Evolutionary conservation across 2,888 invertebrate species (phyloP).

Genomic region (Sclerodermus sp.): DNA sequence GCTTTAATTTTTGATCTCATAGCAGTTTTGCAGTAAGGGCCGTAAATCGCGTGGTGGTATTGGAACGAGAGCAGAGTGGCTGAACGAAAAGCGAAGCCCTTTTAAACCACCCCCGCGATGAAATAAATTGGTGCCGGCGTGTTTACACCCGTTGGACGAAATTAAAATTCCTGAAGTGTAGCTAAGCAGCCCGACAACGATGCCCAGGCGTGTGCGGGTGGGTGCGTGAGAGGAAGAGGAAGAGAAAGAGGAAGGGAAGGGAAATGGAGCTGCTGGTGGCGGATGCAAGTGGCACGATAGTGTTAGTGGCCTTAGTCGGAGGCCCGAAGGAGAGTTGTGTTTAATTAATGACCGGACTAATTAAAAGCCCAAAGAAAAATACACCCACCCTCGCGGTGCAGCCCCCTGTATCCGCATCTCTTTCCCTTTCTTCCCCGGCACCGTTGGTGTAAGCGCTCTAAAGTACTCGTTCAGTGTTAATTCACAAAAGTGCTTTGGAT

Average conservation of each 20-base stretch:
- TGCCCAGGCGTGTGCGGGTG: conserved; percentile 4
- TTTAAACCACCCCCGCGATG: conserved; percentile 33
- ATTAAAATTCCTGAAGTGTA: conserved; percentile 47
- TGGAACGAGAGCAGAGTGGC: background rate
- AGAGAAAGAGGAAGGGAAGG: conserved; percentile 7
- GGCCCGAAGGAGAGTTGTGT: conserved; percentile 34
- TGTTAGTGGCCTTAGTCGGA: background rate
- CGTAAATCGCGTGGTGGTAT: conserved; percentile 25
- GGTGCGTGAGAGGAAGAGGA: conserved; percentile 4
- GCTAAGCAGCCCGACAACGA: conserved; percentile 30
- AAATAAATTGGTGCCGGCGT: conserved; percentile 47
- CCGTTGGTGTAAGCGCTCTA: conserved; percentile 18
- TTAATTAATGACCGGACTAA: conserved; percentile 48
- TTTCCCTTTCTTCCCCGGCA: conserved; percentile 5
- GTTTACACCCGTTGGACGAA: conserved; percentile 42
- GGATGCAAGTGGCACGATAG: background rate
- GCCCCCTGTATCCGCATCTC: too few species aligned
- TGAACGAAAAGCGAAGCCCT: conserved; percentile 6
- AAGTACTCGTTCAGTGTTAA: conserved; percentile 29
- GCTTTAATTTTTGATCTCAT: too few species aligned
- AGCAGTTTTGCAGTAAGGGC: too few species aligned
- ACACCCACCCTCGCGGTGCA: conserved; percentile 16
- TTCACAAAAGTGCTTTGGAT: conserved; percentile 20
- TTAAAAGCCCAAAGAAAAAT: conserved; percentile 44
- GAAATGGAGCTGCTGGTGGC: conserved; percentile 2